Evolutionary conservation across 2,888 invertebrate species (phyloP).

Genomic region (Standfussiana lucernea): DNA sequence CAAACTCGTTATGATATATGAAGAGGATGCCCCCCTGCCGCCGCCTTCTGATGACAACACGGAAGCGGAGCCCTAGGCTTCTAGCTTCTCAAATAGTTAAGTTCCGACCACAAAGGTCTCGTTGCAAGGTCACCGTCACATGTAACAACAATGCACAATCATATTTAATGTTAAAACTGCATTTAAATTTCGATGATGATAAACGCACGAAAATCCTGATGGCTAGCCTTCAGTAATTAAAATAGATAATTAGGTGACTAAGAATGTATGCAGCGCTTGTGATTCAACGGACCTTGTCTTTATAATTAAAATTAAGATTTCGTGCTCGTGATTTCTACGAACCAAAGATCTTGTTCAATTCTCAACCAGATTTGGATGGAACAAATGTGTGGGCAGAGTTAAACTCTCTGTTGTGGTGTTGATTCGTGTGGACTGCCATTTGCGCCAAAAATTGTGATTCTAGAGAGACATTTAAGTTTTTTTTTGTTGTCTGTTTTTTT

Average conservation of each 20-base stretch:
- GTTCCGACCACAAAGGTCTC: background rate
- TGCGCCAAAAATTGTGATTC: constrained; percentile 32
- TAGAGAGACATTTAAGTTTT: constrained; percentile 4
- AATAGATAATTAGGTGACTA: constrained; percentile 9
- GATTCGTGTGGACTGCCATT: constrained; percentile 22
- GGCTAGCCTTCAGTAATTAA: constrained; percentile 15
- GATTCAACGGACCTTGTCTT: background rate
- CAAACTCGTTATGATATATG: constrained; percentile 92
- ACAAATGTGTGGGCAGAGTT: background rate
- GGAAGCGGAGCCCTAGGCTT: background rate
- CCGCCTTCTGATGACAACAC: constrained; percentile 70
- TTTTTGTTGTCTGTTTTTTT: constrained; percentile 7
- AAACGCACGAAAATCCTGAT: constrained; percentile 28
- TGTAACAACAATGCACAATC: constrained; percentile 48
- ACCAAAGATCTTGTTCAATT: constrained; percentile 35
- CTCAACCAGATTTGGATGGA: constrained; percentile 7
- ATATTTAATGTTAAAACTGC: constrained; percentile 23
- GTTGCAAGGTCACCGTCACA: background rate
- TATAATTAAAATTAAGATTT: constrained; percentile 8
- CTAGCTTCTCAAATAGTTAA: constrained; percentile 19
- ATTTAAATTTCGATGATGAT: constrained; percentile 25
- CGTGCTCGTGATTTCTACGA: constrained; percentile 15
- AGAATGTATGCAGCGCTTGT: background rate
- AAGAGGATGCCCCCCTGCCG: constrained; percentile 93
- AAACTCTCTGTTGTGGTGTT: constrained; percentile 1